Evolutionary conservation across 64 coral and sea anemone genomes (phyloP).

Genomic region (Actinia tenebrosa): DNA sequence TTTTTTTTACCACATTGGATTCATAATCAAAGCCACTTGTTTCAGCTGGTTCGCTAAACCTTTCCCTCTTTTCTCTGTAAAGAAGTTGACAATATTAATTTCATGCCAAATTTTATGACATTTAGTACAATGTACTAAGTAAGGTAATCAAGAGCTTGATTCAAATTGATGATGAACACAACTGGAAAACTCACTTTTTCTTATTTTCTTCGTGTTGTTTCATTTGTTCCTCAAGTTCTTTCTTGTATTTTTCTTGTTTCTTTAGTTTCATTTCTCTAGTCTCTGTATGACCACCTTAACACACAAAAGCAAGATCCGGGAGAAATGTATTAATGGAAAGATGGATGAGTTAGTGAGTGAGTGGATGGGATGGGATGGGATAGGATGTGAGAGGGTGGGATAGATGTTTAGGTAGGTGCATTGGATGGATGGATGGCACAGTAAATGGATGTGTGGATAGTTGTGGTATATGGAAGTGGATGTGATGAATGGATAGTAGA

Average conservation of each 20-base stretch:
- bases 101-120: no score
- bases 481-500: no score
- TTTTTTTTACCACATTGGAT: background rate
- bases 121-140: no score
- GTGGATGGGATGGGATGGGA: background rate
- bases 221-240: conserved; percentile 72
- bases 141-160: no score
- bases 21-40: background rate
- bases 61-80: conserved; percentile 37
- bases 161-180: background rate
- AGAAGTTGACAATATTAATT: background rate
- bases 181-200: conserved; percentile 46
- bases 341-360: background rate
- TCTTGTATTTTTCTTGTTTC: conserved; percentile 77
- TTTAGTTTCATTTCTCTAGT: conserved; percentile 45
- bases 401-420: background rate
- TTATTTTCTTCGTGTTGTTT: conserved; percentile 77
- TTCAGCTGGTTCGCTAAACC: conserved; percentile 10
- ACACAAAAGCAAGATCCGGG: background rate
- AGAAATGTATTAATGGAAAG: background rate
- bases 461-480: no score
- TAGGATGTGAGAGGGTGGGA: background rate
- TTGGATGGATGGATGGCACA: no score
- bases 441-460: no score
- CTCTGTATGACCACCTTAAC: conserved; percentile 1